phyloP scores from a whole-genome alignment of 1,140 invertebrate species.

The Leguminivora glycinivorella region DNA sequence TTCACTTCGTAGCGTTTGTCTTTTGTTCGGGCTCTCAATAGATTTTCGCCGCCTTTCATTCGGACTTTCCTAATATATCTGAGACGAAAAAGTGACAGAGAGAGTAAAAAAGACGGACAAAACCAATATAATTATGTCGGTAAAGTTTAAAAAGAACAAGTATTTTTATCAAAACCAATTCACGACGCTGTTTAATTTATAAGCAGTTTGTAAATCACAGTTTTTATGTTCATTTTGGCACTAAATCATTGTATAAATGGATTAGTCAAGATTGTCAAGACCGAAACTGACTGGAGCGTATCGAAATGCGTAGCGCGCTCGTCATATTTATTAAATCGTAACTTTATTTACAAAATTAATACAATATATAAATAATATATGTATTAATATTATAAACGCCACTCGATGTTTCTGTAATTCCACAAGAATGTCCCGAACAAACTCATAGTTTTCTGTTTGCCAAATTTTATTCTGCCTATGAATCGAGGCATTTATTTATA shows the following conservation, averaged over 20 bases:
- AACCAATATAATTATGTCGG: slow-evolving; percentile 11
- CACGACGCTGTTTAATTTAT: neutral
- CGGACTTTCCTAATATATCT: slow-evolving; percentile 11
- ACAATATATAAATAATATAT: too few species aligned
- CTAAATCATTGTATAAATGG: neutral
- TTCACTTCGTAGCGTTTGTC: slow-evolving; percentile 9
- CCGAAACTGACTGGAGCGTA: neutral
- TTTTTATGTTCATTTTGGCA: neutral
- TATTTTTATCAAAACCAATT: neutral
- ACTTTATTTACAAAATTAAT: too few species aligned
- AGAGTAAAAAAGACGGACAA: slow-evolving; percentile 13
- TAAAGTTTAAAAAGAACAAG: slow-evolving; percentile 1
- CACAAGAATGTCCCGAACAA: too few species aligned
- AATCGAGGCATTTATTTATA: too few species aligned
- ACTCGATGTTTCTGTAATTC: too few species aligned
- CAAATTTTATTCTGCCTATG: too few species aligned
- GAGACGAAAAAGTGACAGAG: neutral
- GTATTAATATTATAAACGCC: too few species aligned
- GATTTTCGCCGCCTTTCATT: slow-evolving; percentile 24
- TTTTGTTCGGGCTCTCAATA: slow-evolving; percentile 4
- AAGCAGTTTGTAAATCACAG: neutral
- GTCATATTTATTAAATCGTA: neutral
- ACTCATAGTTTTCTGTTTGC: too few species aligned
- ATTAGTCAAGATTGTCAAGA: slow-evolving; percentile 3
- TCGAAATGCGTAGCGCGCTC: neutral